Evolutionary conservation across 2,797 vertebrate genomes (phyloP), one percentile per base, ranked within the genome.

Genomic region (Lutjanus argentimaculatus): DNA sequence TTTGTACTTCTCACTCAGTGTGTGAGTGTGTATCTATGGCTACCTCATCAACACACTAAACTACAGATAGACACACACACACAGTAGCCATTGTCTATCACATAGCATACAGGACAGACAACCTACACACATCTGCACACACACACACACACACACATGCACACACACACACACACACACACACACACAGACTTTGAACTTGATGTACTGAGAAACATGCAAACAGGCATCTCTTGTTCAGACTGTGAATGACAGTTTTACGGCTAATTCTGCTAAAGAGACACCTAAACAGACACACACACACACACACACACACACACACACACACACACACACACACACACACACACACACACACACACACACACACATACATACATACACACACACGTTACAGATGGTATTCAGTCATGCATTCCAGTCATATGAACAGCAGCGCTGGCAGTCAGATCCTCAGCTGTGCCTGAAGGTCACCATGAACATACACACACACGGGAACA

Each of bases 371-470:
- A 48, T 67, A 77, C 65, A 67, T 56, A 58, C 70, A 73, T 69
- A 36, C 74, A 59, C 25, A 40, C 15, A 59, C 72, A 58, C 63
- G 59, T 40, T 74, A 70, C 30, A 58, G 86, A 75, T 77, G 67
- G 67, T 74, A 90, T 91, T 87, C 84, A 36, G 77, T 85, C 83
- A 86, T 76, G 73, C 87, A 88, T 88, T 89, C 90, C 90, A 80
- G 73, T 82, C 70, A 74, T 77, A 77, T 88, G 86, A 90, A 82
- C 83, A 82, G 79, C 80, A 52, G 67, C 1, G 46, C 67, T 79
- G 85, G 74, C 77, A 77, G 45, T 85, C 51, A 40, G 84, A 85
- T 77, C 90, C 83, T 92, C 91, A 91, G 92, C 92, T 92, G 87
- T 84, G 88, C 83, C 75, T 85, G 86, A 91, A 92, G 86, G 89